These are phyloP conservation scores for Takifugu ocellatus DNA, from an alignment of 2,797 vertebrate species.

Conservation along the genomic window DNA sequence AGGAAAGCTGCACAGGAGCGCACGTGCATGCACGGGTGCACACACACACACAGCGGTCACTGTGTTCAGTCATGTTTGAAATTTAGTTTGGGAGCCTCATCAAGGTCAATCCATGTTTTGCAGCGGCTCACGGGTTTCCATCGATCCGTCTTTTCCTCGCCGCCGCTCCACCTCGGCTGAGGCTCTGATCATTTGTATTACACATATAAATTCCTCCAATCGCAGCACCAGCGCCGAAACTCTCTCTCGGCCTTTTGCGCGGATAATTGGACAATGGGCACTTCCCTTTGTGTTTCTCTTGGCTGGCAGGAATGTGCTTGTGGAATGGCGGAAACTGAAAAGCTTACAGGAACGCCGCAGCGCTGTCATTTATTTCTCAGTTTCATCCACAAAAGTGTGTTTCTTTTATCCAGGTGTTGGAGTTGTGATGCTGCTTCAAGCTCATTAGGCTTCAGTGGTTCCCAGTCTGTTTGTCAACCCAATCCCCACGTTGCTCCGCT, in stretches of 20 bases:
- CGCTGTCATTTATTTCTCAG: constrained; percentile 3
- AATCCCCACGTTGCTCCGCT: too few relatives aligned
- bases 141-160: constrained; percentile 5
- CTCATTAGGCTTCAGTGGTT: too few relatives aligned
- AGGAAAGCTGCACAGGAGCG: constrained; percentile 38
- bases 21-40: constrained; percentile 1
- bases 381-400: not conserved
- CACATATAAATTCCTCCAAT: constrained; percentile 24
- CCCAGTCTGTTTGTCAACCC: too few relatives aligned
- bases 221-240: constrained; percentile 49
- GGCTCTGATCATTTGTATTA: not conserved
- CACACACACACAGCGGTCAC: constrained; percentile 14
- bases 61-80: constrained; percentile 45
- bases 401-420: too few relatives aligned
- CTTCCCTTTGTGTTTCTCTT: constrained; percentile 68
- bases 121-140: constrained; percentile 15
- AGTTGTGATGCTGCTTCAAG: too few relatives aligned
- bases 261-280: constrained; percentile 71
- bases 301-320: constrained; percentile 59
- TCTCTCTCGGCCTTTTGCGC: constrained; percentile 50
- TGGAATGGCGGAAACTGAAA: constrained; percentile 51
- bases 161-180: not conserved
- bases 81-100: constrained; percentile 39
- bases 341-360: constrained; percentile 19
- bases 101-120: constrained; percentile 36